Evolutionary conservation across 2,113 vertebrate species (phyloP).

Genomic region (Phrynocephalus versicolor): DNA sequence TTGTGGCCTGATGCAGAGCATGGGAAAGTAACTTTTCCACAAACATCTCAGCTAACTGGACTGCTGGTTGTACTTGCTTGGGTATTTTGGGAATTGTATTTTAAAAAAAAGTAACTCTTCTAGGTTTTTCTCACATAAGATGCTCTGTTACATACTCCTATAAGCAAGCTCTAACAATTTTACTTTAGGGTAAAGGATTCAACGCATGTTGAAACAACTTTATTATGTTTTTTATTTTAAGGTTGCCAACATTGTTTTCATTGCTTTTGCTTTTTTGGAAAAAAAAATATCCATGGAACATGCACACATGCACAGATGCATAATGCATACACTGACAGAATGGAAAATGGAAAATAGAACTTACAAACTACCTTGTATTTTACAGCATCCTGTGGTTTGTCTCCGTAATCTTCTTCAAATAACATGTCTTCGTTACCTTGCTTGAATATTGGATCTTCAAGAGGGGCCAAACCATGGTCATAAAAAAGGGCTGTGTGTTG

Average conservation of each 20-base stretch:
- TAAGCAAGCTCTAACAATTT: background rate
- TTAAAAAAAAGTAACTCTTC: too few relatives aligned
- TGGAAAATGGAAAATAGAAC: conserved; percentile 42
- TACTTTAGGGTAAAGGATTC: conserved; percentile 14
- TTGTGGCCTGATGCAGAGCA: background rate
- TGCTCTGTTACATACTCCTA: background rate
- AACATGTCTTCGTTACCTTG: conserved; percentile 66
- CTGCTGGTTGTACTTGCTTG: too few relatives aligned
- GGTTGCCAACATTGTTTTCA: conserved; percentile 22
- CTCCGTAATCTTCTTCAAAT: conserved; percentile 72
- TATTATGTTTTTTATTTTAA: conserved; percentile 46
- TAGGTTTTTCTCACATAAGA: background rate
- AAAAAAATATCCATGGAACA: conserved; percentile 6
- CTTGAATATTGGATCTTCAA: conserved; percentile 61
- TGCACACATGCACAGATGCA: conserved; percentile 42
- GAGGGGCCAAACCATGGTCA: conserved; percentile 65
- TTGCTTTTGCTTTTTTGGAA: conserved; percentile 14
- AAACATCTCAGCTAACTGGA: too few relatives aligned
- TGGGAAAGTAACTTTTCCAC: too few relatives aligned
- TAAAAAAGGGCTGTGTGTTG: conserved; percentile 52
- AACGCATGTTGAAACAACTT: conserved; percentile 29
- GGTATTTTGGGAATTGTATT: too few relatives aligned
- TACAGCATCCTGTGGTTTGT: conserved; percentile 67
- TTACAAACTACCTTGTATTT: conserved; percentile 73
- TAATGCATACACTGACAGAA: conserved; percentile 28